These are phyloP conservation scores for Drosophila nasuta DNA, from an alignment of 1,140 invertebrate genomes.

Conservation along the genomic window DNA sequence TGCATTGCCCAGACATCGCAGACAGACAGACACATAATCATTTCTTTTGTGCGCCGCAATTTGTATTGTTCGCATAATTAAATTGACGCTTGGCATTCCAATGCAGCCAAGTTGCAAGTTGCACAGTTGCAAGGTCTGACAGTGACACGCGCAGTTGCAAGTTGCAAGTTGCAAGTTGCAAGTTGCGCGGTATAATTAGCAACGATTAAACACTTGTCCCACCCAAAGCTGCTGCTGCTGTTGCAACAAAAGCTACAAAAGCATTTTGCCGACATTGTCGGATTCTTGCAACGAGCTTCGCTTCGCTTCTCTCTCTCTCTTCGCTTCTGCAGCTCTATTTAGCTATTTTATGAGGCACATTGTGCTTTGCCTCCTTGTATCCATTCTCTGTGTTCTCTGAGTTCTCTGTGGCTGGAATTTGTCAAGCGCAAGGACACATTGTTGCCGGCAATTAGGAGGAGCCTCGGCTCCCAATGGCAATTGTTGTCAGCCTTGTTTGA, in stretches of 20 bases:
- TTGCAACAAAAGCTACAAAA: constrained; percentile 51
- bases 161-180: constrained; percentile 1
- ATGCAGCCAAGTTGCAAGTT: constrained; percentile 13
- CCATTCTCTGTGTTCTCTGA: constrained; percentile 9
- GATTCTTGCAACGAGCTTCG: neutral
- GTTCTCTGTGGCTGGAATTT: constrained; percentile 61
- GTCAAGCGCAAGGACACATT: constrained; percentile 81
- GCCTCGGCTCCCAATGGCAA: constrained; percentile 60
- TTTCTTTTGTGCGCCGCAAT: constrained; percentile 71
- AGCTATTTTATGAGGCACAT: constrained; percentile 37
- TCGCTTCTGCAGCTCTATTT: constrained; percentile 38
- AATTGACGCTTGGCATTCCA: constrained; percentile 81
- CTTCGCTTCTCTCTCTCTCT: constrained; percentile 1
- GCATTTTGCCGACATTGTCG: constrained; percentile 59
- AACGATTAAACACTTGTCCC: constrained; percentile 82
- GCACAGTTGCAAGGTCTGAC: constrained; percentile 44
- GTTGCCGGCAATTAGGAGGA: constrained; percentile 68
- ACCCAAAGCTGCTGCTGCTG: constrained; percentile 56
- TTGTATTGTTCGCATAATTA: constrained; percentile 84
- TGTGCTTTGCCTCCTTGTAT: constrained; percentile 7
- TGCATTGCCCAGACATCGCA: constrained; percentile 38
- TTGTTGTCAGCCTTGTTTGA: constrained; percentile 83
- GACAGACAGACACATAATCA: constrained; percentile 63
- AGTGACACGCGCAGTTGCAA: constrained; percentile 73
- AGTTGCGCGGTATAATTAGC: constrained; percentile 68